Conservation (phyloP, 2,888 invertebrate species). For the Chrysomela aeneicollis region DNA sequence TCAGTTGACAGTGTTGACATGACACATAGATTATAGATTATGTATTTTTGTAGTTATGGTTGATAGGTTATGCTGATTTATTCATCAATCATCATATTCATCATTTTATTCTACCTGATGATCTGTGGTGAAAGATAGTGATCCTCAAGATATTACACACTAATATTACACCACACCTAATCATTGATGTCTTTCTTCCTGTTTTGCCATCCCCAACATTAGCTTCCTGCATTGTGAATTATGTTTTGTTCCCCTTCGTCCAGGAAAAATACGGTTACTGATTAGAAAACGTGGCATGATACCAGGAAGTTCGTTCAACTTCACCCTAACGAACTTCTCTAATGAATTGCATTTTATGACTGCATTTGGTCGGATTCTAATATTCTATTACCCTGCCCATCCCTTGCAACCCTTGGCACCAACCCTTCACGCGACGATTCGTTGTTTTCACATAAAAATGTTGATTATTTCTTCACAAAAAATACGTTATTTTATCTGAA, state of each 20-base stretch:
- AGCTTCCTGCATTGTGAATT: neutral
- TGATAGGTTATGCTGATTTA: too few relatives aligned
- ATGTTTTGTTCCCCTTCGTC: neutral
- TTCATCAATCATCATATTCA: too few relatives aligned
- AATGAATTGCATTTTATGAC: conserved; percentile 31
- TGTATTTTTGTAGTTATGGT: too few relatives aligned
- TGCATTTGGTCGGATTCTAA: conserved; percentile 23
- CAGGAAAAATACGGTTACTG: neutral
- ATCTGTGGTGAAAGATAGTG: too few relatives aligned
- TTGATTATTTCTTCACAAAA: too few relatives aligned
- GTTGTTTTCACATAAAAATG: neutral
- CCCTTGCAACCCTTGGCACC: neutral
- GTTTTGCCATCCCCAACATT: neutral
- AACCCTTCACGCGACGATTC: neutral
- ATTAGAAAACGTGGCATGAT: neutral
- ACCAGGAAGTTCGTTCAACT: conserved; percentile 30
- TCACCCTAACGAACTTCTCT: conserved; percentile 20
- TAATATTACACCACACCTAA: too few relatives aligned
- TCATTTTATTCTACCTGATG: too few relatives aligned
- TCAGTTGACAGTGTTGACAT: too few relatives aligned
- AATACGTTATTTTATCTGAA: too few relatives aligned
- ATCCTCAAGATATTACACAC: too few relatives aligned
- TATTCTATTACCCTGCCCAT: conserved; percentile 18
- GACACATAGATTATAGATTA: too few relatives aligned
- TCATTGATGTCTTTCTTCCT: neutral